Base-by-base conservation (phyloP, 2,113 vertebrate species). In the Oenanthe melanoleuca region DNA sequence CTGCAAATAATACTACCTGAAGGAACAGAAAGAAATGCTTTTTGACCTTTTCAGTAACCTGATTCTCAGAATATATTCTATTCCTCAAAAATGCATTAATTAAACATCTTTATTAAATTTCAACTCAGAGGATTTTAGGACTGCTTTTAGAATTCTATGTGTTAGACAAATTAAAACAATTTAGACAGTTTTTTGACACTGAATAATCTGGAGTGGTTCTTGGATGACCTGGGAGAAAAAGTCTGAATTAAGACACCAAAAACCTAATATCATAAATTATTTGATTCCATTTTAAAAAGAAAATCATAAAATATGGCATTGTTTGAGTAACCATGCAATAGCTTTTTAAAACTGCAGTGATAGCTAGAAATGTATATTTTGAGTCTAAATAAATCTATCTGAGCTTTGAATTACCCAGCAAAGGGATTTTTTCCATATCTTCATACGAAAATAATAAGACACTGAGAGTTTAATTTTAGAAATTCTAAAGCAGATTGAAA, bases 391-490 rank as follows among this genome's bases (percentile, higher is more conserved):
- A 93, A 86, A 92, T 92, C 79, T 90, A 90, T 90, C 67, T 74
- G 79, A 85, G 33, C 44, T 91, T 91, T 89, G 64, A 92, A 74
- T 92, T 91, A 95, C n/a, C 88, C 77, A 80, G 56, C 8, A 71
- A 59, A 83, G 47, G 56, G 72, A 92, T 93, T 93, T 94, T 86
- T 70, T 52, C 53, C 59, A 25, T 80, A 95, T 88, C 82, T 93
- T 96, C 91, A 83, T 92, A 90, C 45, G 88, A 96, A 96, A 96
- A 93, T 80, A 90, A 33, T 79, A 90, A 66, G 56, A 90, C 67
- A 80, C 34, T 55, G 33, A 64, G 55, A 80, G 60, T 80, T 92
- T 90, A 92, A 88, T 94, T 93, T 92, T 88, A 94, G 82, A 95
- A 96, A 88, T 96, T 78, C 80, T 86, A 74, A 55, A 92, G 75